Base-by-base conservation (phyloP, 2,113 vertebrate species). In the Cyanocitta stelleri region DNA sequence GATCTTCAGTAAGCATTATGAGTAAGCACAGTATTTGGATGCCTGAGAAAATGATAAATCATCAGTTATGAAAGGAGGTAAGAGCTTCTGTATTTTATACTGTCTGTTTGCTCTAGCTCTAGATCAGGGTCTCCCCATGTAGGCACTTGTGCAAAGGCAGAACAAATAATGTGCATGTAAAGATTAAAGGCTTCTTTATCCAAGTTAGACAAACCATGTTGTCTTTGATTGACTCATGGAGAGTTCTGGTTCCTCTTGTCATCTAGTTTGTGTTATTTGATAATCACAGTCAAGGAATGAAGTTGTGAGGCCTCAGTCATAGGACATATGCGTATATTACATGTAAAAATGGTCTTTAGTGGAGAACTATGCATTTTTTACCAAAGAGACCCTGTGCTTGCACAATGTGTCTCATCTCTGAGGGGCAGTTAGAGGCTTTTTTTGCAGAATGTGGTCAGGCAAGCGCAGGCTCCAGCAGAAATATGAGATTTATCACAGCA, bases 1-100 rank as follows among this genome's bases (percentile, higher is more conserved):
- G 95, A 95, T 97, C 94, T 96, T 90, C 91, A 96, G 92, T 93
- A 80, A 92, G 56, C 51, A 87, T 87, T 95, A 64, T 33, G 30
- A 83, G 73, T 79, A 95, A 92, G 72, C 66, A 46, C 30, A 66
- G 80, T 83, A 89, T 96, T 87, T 92, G 87, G 66, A 61, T 92
- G 69, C 44, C 66, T 95, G 85, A 71, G 83, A 90, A 89, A 71
- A 77, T 20, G 39, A 59, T 79, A 90, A 90, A 16, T 80, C 64
- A 92, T 88, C 88, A 92, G 78, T 81, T 72, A 72, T 92, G 67
- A 93, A 91, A 87, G 62, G 71, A 94, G 83, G 55, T 55, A 78
- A 86, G 78, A 87, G 6, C n/a, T 83, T 66, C 46, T 74, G 67
- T 71, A 16, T 77, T 91, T 91, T 62, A 51, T 73, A 33, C 63